A percentile compares a stretch with the other conserved stretches of the same genome.
Conservation (phyloP, 30 jellyfish, hydroid and myxozoan species). For the Hydractinia symbiolongicarpus region DNA sequence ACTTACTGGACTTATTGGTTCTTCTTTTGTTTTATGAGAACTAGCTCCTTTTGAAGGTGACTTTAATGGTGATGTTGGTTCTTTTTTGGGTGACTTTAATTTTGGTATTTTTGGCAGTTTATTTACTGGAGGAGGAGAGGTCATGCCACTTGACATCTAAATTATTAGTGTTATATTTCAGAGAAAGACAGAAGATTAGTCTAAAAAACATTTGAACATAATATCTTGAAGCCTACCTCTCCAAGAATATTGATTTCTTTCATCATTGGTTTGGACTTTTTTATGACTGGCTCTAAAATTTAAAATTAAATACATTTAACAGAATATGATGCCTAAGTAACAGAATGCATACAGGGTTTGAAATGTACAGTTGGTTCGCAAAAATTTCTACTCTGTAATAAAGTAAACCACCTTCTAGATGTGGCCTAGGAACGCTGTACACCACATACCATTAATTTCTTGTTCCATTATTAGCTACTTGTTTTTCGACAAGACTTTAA, state of each 20-base stretch:
- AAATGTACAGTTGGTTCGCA: too few species aligned
- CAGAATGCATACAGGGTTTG: too few species aligned
- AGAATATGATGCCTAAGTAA: too few species aligned
- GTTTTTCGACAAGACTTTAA: too few species aligned
- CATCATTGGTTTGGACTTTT: background rate
- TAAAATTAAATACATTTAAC: too few species aligned
- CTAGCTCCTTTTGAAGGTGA: background rate
- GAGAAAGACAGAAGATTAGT: background rate
- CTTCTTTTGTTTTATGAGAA: slow-evolving; percentile 20
- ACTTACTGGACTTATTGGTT: slow-evolving; percentile 35
- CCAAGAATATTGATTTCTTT: slow-evolving; percentile 10
- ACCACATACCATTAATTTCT: too few species aligned
- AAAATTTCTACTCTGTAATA: too few species aligned
- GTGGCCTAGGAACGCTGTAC: too few species aligned
- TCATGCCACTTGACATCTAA: background rate
- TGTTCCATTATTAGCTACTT: too few species aligned
- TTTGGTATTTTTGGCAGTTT: slow-evolving; percentile 40
- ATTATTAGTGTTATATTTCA: background rate
- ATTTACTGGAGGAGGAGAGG: background rate
- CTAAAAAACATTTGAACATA: background rate
- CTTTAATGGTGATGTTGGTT: slow-evolving; percentile 4
- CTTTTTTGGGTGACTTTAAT: slow-evolving; percentile 20
- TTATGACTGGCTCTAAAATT: background rate
- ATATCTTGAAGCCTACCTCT: background rate
- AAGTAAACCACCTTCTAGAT: too few species aligned